phyloP scores from a whole-genome alignment of 2,797 vertebrate genomes.

The Gorsachius magnificus region DNA sequence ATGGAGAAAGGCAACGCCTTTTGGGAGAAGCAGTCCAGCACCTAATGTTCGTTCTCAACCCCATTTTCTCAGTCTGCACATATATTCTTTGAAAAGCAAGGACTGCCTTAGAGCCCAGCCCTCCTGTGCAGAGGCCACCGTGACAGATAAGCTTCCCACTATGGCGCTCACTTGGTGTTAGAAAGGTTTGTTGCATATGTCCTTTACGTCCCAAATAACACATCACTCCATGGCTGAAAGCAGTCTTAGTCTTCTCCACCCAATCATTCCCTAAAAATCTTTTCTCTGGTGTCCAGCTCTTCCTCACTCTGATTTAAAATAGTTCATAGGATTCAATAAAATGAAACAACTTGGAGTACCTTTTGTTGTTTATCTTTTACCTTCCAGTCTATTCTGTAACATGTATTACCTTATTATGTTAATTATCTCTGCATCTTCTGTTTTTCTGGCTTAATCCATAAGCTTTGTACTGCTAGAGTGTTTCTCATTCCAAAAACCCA shows the following conservation, averaged over 20 bases:
- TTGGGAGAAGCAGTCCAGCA: background rate
- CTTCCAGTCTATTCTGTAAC: background rate
- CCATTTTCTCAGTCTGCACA: background rate
- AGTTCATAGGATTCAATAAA: background rate
- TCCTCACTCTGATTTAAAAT: background rate
- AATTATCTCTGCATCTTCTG: background rate
- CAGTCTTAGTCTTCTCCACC: background rate
- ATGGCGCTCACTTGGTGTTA: background rate
- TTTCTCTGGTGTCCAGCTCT: background rate
- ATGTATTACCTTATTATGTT: background rate
- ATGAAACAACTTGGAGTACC: background rate
- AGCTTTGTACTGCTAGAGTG: accelerated
- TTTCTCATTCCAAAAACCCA: background rate
- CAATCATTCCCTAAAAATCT: background rate
- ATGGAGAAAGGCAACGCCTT: background rate
- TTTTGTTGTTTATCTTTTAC: background rate
- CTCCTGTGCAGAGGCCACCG: accelerated
- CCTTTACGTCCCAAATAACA: background rate
- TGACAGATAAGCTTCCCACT: background rate
- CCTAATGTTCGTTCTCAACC: background rate
- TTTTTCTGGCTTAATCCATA: background rate
- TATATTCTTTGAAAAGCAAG: background rate
- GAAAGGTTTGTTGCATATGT: background rate
- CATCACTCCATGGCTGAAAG: background rate
- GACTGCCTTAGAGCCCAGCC: background rate